Evolutionary conservation across 2,888 invertebrate genomes (phyloP).

Genomic region (Drosophila flavopinicola): DNA sequence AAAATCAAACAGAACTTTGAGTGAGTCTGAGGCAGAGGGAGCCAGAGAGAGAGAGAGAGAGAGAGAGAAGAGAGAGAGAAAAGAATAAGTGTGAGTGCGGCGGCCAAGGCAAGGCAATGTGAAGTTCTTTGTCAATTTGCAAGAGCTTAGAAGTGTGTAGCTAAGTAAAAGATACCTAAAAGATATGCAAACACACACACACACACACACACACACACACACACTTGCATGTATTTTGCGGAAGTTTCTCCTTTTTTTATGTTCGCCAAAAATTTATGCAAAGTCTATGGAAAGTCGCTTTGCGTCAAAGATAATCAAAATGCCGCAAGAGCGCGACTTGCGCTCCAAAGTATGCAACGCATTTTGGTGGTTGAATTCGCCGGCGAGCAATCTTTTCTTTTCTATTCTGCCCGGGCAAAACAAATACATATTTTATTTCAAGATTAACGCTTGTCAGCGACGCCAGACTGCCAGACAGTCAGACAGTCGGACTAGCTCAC

Average conservation of each 20-base stretch:
- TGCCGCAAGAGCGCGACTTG: constrained; percentile 35
- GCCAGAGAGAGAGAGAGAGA: background rate
- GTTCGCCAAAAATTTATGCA: constrained; percentile 68
- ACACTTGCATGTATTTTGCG: constrained; percentile 33
- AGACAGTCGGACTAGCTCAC: constrained; percentile 4
- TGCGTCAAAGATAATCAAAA: constrained; percentile 71
- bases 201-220: constrained; percentile 10
- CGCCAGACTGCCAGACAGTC: constrained; percentile 12
- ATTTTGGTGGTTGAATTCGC: constrained; percentile 64
- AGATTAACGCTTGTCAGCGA: constrained; percentile 73
- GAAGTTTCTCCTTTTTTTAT: constrained; percentile 37
- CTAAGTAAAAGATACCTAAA: constrained; percentile 68
- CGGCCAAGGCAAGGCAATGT: constrained; percentile 31
- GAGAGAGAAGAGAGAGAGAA: background rate
- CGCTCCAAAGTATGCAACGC: constrained; percentile 64
- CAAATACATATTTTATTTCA: constrained; percentile 75
- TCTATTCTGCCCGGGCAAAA: constrained; percentile 26
- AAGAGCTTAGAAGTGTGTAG: constrained; percentile 73
- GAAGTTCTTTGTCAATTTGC: constrained; percentile 77
- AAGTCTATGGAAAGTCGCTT: constrained; percentile 75
- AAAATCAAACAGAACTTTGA: constrained; percentile 54
- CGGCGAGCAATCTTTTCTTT: constrained; percentile 10
- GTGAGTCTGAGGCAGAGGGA: constrained; percentile 10
- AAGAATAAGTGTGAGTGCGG: constrained; percentile 7
- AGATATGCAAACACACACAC: constrained; percentile 25